Base-by-base conservation (phyloP, 2,888 invertebrate species). In the Ypsolopha sequella region DNA sequence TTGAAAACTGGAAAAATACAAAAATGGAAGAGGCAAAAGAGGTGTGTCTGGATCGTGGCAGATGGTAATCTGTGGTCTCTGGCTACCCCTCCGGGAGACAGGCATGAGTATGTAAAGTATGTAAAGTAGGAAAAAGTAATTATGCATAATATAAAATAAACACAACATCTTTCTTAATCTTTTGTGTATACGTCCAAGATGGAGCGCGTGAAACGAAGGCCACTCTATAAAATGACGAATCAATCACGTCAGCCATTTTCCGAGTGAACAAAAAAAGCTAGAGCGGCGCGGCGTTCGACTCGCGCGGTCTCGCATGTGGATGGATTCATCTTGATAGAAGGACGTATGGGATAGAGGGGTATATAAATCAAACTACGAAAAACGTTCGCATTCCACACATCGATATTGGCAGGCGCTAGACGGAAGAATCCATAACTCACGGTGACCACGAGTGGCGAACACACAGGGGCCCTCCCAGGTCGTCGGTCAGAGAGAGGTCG, bases 401-500 rank as follows among this genome's bases (percentile, higher is more conserved):
- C 76, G 77, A 82, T 50, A 50, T 48, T n/a, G 43, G 45, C 44
- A 51, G 51, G 36, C 51, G 44, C 11, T 36, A 51, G 24, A 34
- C 36, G 45, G 36, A 45, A 10, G 35, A 33, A 41, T 11, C 34
- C 24, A 48, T 48, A 50, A 85, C 86, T 85, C 86, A 86, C 86
- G 77, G 76, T 79, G 82, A 78, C 79, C 71, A 61, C 66, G 80
- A 62, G 69, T 78, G 72, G 78, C 81, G 66, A 68, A 65, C 67
- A 75, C 68, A 72, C 74, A 77, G 76, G 80, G 82, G 80, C 80
- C 76, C 76, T 81, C 84, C 82, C 77, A 76, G 68, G 75, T 64
- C 67, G 73, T 87, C 68, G 81, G 86, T 89, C 91, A 91, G 85
- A 91, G 90, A 80, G 91, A 91, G 66, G 91, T 91, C 79, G 91